Evolutionary conservation across 2,888 invertebrate genomes (phyloP).

Genomic region (Epsilonema sp.): DNA sequence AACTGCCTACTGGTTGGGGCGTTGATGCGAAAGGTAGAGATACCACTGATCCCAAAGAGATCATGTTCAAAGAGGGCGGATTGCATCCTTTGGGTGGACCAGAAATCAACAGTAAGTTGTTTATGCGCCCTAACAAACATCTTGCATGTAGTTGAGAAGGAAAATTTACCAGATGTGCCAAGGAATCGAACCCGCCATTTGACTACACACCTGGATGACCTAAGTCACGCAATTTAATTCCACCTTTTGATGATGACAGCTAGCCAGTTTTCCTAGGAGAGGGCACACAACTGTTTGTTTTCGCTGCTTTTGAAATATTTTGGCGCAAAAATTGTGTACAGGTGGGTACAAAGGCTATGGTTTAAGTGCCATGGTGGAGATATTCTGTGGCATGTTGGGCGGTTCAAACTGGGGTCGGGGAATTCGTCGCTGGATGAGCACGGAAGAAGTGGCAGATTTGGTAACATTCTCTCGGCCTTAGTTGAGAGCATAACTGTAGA

Average conservation of each 20-base stretch:
- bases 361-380: conserved; percentile 59
- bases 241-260: not conserved
- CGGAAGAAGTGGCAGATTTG: conserved; percentile 48
- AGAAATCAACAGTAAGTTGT: conserved; percentile 14
- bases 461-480: conserved; percentile 16
- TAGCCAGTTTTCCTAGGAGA: no score
- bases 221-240: conserved; percentile 9
- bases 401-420: conserved; percentile 53
- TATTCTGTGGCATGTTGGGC: conserved; percentile 52
- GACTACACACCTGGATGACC: no score
- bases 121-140: no score
- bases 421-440: conserved; percentile 53
- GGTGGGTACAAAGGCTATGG: conserved; percentile 74
- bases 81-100: conserved; percentile 31
- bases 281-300: no score
- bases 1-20: not conserved
- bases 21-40: conserved; percentile 7
- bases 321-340: no score
- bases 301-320: no score
- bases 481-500: not conserved
- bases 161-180: not conserved
- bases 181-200: no score
- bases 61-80: conserved; percentile 19
- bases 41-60: conserved; percentile 22
- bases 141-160: no score